Conservation (phyloP, 2,888 invertebrate species). For the Alcis repandata region DNA sequence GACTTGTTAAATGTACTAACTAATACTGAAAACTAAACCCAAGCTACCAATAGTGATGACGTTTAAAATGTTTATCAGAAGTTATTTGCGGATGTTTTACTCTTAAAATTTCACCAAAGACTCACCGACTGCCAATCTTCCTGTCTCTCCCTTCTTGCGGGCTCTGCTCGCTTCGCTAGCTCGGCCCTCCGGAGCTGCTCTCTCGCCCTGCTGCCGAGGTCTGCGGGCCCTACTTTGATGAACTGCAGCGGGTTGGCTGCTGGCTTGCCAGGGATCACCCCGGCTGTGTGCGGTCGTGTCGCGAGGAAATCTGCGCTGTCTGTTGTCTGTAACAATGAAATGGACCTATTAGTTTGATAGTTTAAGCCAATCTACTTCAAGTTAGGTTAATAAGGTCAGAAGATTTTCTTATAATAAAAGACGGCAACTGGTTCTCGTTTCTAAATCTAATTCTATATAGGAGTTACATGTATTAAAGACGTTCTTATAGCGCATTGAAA, state of each 20-base stretch:
- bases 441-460: too few species aligned
- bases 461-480: too few species aligned
- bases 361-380: too few species aligned
- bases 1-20: too few species aligned
- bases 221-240: constrained; percentile 95
- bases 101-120: constrained; percentile 19
- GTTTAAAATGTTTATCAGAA: neutral
- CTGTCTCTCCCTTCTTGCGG: constrained; percentile 92
- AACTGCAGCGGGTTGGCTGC: constrained; percentile 96
- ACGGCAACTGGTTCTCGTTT: too few species aligned
- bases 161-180: constrained; percentile 93
- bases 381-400: too few species aligned
- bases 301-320: constrained; percentile 84
- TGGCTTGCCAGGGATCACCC: constrained; percentile 92
- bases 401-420: too few species aligned
- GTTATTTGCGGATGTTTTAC: neutral
- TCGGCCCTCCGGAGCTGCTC: constrained; percentile 94
- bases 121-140: constrained; percentile 97
- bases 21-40: too few species aligned
- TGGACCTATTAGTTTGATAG: neutral
- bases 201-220: constrained; percentile 93
- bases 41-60: too few species aligned
- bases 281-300: constrained; percentile 85
- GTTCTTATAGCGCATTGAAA: too few species aligned
- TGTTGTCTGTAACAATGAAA: constrained; percentile 68